phyloP scores from a whole-genome alignment of 2,888 invertebrate genomes.

The Ganaspis brasiliensis region DNA sequence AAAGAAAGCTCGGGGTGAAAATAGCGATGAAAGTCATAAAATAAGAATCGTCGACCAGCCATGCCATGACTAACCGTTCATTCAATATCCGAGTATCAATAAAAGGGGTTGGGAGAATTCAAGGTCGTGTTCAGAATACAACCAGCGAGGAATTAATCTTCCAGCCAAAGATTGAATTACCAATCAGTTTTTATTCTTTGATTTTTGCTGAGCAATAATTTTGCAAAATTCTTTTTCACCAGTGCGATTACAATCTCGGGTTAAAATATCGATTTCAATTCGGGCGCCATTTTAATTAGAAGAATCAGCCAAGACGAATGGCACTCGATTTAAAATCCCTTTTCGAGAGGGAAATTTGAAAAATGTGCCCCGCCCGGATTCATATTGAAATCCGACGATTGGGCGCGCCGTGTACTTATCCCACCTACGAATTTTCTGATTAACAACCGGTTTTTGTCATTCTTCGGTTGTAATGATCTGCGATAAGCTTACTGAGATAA shows the following conservation, averaged over 20 bases:
- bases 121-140: slow-evolving; percentile 38
- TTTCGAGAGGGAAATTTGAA: slow-evolving; percentile 14
- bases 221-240: neutral
- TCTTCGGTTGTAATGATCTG: neutral
- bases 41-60: slow-evolving; percentile 43
- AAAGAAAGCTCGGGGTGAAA: slow-evolving; percentile 12
- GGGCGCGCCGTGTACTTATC: slow-evolving; percentile 8
- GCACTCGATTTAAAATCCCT: neutral
- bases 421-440: slow-evolving; percentile 37
- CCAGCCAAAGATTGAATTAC: slow-evolving; percentile 34
- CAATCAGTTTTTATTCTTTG: slow-evolving; percentile 29
- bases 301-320: neutral
- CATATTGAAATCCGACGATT: slow-evolving; percentile 21
- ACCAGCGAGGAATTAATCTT: slow-evolving; percentile 39
- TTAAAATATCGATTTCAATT: slow-evolving; percentile 15
- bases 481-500: neutral
- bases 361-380: slow-evolving; percentile 18
- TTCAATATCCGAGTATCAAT: slow-evolving; percentile 33
- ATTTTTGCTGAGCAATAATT: neutral
- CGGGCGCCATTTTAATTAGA: neutral
- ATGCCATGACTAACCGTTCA: slow-evolving; percentile 33
- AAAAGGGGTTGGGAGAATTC: slow-evolving; percentile 9
- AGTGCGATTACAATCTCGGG: neutral
- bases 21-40: slow-evolving; percentile 42
- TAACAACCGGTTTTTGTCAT: slow-evolving; percentile 37